These are phyloP conservation scores for Limanda limanda DNA, from an alignment of 2,113 vertebrate genomes.

Conservation along the genomic window DNA sequence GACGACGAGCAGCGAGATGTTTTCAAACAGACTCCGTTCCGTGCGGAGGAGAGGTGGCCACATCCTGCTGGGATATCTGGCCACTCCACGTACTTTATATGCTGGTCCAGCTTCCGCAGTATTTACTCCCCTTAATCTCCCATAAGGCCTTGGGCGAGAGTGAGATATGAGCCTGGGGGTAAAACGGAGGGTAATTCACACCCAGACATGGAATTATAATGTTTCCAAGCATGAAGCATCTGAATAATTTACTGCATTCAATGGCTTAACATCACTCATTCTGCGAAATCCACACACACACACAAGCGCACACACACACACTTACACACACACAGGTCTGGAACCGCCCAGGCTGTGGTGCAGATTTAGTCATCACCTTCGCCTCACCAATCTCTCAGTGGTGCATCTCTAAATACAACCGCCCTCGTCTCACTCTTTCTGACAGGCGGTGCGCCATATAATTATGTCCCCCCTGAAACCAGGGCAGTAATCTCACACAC, in stretches of 20 bases:
- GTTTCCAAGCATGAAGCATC: slow-evolving; percentile 75
- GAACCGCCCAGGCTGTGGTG: slow-evolving; percentile 17
- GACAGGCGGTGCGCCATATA: slow-evolving; percentile 76
- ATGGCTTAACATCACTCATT: slow-evolving; percentile 67
- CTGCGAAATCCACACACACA: background rate
- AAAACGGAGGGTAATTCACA: slow-evolving; percentile 69
- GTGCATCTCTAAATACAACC: slow-evolving; percentile 75
- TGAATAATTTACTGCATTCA: slow-evolving; percentile 77
- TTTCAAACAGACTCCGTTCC: slow-evolving; percentile 7
- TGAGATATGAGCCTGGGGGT: slow-evolving; percentile 66
- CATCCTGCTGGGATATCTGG: slow-evolving; percentile 46
- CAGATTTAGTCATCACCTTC: slow-evolving; percentile 70
- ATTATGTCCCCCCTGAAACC: slow-evolving; percentile 80
- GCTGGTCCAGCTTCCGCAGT: slow-evolving; percentile 48
- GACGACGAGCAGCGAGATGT: slow-evolving; percentile 35
- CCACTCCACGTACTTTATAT: slow-evolving; percentile 41
- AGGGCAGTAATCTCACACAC: slow-evolving; percentile 77
- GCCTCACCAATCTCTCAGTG: slow-evolving; percentile 70
- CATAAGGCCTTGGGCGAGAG: slow-evolving; percentile 65
- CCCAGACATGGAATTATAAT: slow-evolving; percentile 76
- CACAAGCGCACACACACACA: slow-evolving; percentile 20
- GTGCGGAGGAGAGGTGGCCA: background rate
- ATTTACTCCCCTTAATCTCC: slow-evolving; percentile 72
- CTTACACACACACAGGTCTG: slow-evolving; percentile 15
- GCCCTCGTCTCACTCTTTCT: slow-evolving; percentile 66